These are phyloP conservation scores for Andrena praecox DNA, from an alignment of 2,888 invertebrate genomes.

Conservation along the genomic window DNA sequence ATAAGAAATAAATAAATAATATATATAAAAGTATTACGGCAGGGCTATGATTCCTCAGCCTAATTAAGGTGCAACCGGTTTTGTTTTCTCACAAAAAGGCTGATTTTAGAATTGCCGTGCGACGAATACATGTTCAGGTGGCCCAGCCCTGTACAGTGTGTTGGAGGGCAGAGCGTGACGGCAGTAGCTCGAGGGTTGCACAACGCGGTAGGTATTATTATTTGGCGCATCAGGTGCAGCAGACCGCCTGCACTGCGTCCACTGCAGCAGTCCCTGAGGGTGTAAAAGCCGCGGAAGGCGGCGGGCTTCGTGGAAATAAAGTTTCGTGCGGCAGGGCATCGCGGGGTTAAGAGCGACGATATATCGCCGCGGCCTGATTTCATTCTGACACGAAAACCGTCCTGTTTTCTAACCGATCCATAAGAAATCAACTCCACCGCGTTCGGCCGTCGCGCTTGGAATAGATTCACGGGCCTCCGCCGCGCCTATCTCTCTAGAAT, in stretches of 20 bases:
- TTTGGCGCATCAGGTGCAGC: conserved; percentile 40
- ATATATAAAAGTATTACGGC: no score
- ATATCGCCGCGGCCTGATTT: conserved; percentile 63
- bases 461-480: no score
- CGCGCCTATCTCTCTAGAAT: no score
- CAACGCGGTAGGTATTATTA: conserved; percentile 7
- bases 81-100: no score
- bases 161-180: background rate
- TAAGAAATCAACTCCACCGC: conserved; percentile 34
- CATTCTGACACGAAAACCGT: conserved; percentile 49
- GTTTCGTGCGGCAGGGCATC: conserved; percentile 24
- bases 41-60: no score
- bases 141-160: background rate
- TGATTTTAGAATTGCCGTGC: no score
- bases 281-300: conserved; percentile 47
- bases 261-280: conserved; percentile 44
- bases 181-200: background rate
- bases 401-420: conserved; percentile 24
- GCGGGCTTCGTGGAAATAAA: conserved; percentile 26
- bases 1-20: no score
- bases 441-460: no score
- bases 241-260: conserved; percentile 46
- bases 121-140: no score
- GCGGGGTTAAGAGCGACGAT: conserved; percentile 47
- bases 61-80: no score